Evolutionary conservation across 2,797 vertebrate species (phyloP).

Genomic region (Galagoides demidoff): DNA sequence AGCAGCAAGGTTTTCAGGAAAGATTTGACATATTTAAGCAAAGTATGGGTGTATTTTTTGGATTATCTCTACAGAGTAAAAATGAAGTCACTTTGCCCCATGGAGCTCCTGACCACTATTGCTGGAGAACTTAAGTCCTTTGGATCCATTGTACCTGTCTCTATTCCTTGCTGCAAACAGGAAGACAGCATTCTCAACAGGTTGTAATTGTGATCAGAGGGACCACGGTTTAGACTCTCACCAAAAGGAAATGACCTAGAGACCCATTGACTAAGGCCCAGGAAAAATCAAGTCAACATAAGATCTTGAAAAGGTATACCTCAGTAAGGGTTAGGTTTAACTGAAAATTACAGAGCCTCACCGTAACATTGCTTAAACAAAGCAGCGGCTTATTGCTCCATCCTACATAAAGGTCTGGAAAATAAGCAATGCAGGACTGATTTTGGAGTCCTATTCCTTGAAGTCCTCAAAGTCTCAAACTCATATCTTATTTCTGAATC

Average conservation of each 20-base stretch:
- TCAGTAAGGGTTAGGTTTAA: background rate
- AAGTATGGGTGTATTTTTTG: background rate
- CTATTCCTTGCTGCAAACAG: background rate
- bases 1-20: background rate
- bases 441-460: background rate
- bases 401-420: background rate
- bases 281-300: background rate
- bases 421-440: background rate
- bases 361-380: background rate
- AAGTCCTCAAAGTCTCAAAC: background rate
- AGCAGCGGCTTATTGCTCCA: background rate
- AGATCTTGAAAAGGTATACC: background rate
- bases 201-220: background rate
- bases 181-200: background rate
- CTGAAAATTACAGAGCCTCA: background rate
- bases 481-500: background rate
- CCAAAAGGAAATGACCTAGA: background rate
- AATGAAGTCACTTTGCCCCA: background rate
- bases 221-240: background rate
- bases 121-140: background rate
- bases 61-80: constrained; percentile 21
- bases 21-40: background rate
- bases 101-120: background rate
- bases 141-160: background rate
- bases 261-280: background rate